phyloP scores from a whole-genome alignment of 2,888 invertebrate genomes.

The Iselma pallidipennis region DNA sequence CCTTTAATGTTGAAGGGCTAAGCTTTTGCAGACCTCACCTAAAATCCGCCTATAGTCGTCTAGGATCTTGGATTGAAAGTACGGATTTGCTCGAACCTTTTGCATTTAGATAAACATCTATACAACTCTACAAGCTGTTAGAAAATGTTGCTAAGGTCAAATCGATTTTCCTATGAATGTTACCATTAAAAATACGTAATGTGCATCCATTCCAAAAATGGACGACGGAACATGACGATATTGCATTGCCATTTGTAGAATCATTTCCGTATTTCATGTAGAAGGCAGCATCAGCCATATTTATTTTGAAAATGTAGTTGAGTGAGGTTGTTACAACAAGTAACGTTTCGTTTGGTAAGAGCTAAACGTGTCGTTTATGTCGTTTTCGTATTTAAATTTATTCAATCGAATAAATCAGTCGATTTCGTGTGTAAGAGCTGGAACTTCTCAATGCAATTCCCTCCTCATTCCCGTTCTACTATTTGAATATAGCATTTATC shows the following conservation, averaged over 20 bases:
- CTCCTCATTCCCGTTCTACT: constrained; percentile 40
- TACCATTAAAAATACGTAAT: not conserved
- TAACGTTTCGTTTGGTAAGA: constrained; percentile 29
- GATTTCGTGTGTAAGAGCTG: constrained; percentile 44
- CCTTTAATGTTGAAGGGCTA: not conserved
- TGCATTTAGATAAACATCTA: constrained; percentile 1
- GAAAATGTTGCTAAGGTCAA: not conserved
- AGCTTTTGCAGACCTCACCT: not conserved
- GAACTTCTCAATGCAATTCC: constrained; percentile 41
- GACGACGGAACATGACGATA: not conserved
- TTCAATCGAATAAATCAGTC: constrained; percentile 46
- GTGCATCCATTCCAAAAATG: not conserved
- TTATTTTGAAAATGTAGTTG: constrained; percentile 9
- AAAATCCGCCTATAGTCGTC: not conserved
- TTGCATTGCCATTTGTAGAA: not conserved
- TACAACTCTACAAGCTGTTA: not conserved
- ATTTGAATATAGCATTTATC: constrained; percentile 47
- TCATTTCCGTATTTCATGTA: not conserved
- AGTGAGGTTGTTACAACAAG: constrained; percentile 23
- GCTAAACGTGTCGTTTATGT: constrained; percentile 39
- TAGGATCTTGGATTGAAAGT: not conserved
- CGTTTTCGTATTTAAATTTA: constrained; percentile 44
- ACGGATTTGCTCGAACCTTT: not conserved
- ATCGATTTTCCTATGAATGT: not conserved
- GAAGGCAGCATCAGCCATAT: constrained; percentile 2